Evolutionary conservation across 2,113 vertebrate species (phyloP).

Genomic region (Coreoperca whiteheadi): DNA sequence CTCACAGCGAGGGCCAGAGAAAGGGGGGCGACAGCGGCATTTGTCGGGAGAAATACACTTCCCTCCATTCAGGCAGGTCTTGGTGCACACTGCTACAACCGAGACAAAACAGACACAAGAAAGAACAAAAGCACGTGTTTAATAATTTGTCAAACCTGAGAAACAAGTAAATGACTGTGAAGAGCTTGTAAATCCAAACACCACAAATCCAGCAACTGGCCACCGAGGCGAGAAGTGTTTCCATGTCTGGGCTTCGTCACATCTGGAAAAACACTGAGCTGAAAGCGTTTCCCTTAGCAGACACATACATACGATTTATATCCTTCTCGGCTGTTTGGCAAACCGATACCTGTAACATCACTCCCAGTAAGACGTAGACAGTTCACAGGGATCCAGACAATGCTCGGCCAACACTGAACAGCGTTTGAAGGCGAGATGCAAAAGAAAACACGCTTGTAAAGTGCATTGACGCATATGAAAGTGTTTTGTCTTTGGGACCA

Average conservation of each 20-base stretch:
- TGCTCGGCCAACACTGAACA: neutral
- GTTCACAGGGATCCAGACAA: neutral
- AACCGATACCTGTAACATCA: neutral
- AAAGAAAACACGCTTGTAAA: neutral
- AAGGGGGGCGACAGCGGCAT: constrained; percentile 85
- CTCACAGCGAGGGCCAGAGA: constrained; percentile 84
- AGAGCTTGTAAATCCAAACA: constrained; percentile 5
- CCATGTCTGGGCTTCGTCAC: constrained; percentile 14
- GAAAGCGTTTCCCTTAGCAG: constrained; percentile 5
- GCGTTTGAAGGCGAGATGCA: neutral
- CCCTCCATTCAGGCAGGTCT: constrained; percentile 87
- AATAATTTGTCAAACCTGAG: neutral
- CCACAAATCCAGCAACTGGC: constrained; percentile 7
- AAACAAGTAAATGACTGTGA: neutral
- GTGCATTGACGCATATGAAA: neutral
- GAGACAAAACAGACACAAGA: constrained; percentile 25
- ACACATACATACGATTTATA: neutral
- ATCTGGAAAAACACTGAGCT: constrained; percentile 45
- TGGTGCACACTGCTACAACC: constrained; percentile 85
- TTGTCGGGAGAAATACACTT: constrained; percentile 88
- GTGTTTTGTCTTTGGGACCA: neutral
- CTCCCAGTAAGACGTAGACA: neutral
- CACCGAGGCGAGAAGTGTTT: constrained; percentile 12
- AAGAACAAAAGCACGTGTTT: neutral
- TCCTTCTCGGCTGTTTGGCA: neutral